Conservation (phyloP, 2,797 vertebrate genomes). For the Peromyscus eremicus region DNA sequence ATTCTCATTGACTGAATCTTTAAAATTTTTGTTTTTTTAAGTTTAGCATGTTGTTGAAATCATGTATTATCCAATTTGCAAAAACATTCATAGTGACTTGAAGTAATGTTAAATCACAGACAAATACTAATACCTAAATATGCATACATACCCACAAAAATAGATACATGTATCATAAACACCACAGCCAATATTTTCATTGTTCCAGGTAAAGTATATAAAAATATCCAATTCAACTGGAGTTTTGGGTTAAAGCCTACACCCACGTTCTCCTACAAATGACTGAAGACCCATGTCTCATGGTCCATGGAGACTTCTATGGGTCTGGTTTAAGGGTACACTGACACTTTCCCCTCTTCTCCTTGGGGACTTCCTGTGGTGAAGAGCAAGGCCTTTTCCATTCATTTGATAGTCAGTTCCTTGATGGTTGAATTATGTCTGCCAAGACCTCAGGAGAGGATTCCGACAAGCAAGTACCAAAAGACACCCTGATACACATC, state of each 20-base stretch:
- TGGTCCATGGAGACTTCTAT: not conserved
- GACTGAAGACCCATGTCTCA: not conserved
- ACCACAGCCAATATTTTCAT: not conserved
- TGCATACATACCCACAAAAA: not conserved
- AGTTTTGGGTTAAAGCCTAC: constrained; percentile 11
- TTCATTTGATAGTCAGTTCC: not conserved
- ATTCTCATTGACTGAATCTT: not conserved
- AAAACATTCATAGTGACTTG: not conserved
- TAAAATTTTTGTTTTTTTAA: not conserved
- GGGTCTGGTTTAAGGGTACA: not conserved
- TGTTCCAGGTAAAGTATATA: not conserved
- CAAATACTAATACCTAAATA: not conserved
- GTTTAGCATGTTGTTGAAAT: constrained; percentile 2
- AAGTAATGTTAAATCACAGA: not conserved
- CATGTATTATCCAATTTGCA: not conserved
- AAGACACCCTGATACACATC: not conserved
- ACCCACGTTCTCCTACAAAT: not conserved
- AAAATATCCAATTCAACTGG: constrained; percentile 1
- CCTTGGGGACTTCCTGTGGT: not conserved
- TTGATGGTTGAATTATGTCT: not conserved
- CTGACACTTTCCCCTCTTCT: not conserved
- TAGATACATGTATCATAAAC: not conserved
- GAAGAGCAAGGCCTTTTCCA: not conserved
- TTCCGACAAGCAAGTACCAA: not conserved
- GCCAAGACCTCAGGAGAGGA: not conserved